phyloP scores from a whole-genome alignment of 2,113 vertebrate genomes.

The Myiozetetes cayanensis region DNA sequence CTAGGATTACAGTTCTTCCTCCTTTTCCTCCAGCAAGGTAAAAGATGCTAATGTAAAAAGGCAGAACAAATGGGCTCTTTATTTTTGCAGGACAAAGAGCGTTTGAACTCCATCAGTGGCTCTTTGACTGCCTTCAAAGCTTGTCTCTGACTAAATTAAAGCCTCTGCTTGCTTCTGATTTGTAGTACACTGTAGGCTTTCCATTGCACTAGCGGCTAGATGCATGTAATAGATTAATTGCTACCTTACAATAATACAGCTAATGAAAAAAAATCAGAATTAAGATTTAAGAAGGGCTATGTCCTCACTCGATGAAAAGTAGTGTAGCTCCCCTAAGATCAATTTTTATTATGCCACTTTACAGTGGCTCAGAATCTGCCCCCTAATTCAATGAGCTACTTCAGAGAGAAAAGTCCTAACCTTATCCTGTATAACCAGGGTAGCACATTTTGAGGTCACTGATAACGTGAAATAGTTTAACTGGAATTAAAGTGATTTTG shows the following conservation, averaged over 20 bases:
- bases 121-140: slow-evolving; percentile 60
- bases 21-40: slow-evolving; percentile 35
- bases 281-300: background rate
- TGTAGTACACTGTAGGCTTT: background rate
- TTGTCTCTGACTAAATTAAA: slow-evolving; percentile 53
- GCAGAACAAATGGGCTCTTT: slow-evolving; percentile 42
- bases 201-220: background rate
- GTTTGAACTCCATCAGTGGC: slow-evolving; percentile 49
- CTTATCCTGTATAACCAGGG: background rate
- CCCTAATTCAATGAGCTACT: background rate
- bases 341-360: slow-evolving; percentile 19
- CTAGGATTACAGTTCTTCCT: background rate
- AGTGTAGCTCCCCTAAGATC: background rate
- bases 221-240: background rate
- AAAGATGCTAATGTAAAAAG: slow-evolving; percentile 30
- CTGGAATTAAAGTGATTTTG: slow-evolving; percentile 40
- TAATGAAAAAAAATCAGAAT: background rate
- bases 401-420: slow-evolving; percentile 25
- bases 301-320: background rate
- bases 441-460: slow-evolving; percentile 17
- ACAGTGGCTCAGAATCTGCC: background rate
- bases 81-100: slow-evolving; percentile 53
- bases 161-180: slow-evolving; percentile 5
- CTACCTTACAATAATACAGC: background rate
- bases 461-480: slow-evolving; percentile 42